These are phyloP conservation scores for Acleris laterana DNA, from an alignment of 2,888 invertebrate genomes.

Conservation along the genomic window DNA sequence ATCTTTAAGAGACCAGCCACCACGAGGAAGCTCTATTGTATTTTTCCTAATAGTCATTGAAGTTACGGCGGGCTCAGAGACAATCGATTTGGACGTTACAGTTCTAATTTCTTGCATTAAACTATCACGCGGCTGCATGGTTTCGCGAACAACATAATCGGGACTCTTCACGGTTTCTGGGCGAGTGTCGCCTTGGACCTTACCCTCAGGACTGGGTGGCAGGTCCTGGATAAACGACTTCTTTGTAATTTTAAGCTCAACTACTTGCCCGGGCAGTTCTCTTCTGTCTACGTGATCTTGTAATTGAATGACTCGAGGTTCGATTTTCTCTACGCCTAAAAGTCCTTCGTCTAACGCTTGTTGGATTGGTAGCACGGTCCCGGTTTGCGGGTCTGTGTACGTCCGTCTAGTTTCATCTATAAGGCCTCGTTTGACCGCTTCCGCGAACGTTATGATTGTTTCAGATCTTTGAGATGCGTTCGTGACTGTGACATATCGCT, in stretches of 20 bases:
- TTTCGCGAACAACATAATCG: constrained; percentile 67
- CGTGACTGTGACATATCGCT: constrained; percentile 91
- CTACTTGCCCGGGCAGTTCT: constrained; percentile 77
- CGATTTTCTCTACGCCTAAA: constrained; percentile 85
- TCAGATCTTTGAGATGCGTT: constrained; percentile 85
- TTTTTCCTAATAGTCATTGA: constrained; percentile 86
- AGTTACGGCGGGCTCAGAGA: constrained; percentile 78
- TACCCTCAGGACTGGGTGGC: constrained; percentile 75
- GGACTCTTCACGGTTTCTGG: constrained; percentile 86
- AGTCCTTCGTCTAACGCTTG: constrained; percentile 91
- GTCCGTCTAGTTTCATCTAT: constrained; percentile 91
- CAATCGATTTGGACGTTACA: constrained; percentile 69
- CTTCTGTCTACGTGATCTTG: constrained; percentile 69
- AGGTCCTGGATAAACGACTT: constrained; percentile 79
- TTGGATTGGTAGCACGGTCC: constrained; percentile 89
- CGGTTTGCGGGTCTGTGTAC: constrained; percentile 90
- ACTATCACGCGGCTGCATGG: constrained; percentile 54
- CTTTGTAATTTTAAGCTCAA: constrained; percentile 80
- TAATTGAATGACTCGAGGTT: constrained; percentile 69
- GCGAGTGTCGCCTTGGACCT: constrained; percentile 76
- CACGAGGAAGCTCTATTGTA: constrained; percentile 91
- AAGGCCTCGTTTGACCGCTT: constrained; percentile 90
- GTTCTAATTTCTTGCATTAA: constrained; percentile 66
- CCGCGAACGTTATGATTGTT: constrained; percentile 88
- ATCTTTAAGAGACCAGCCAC: constrained; percentile 92